phyloP scores from a whole-genome alignment of 1,140 invertebrate genomes.

The Aethina tumida region DNA sequence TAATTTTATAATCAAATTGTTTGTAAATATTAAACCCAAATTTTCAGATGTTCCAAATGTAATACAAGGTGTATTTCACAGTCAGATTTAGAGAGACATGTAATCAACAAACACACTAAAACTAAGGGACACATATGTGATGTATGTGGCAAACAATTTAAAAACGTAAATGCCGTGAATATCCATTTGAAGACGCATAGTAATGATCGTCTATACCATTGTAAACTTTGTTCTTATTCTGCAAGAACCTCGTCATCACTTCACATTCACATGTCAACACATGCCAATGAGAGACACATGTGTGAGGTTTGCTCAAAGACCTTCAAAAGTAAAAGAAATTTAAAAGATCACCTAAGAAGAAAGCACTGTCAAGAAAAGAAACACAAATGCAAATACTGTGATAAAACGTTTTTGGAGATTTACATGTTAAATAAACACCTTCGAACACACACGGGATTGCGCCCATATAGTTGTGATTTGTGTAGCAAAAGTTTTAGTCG shows the following conservation, averaged over 20 bases:
- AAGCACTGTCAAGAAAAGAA: slow-evolving; percentile 22
- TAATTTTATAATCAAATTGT: slow-evolving; percentile 3
- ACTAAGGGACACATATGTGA: slow-evolving; percentile 34
- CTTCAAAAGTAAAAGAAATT: slow-evolving; percentile 24
- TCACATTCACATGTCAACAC: slow-evolving; percentile 24
- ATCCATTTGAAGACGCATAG: slow-evolving; percentile 68
- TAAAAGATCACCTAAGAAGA: slow-evolving; percentile 23
- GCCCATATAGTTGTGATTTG: slow-evolving; percentile 16
- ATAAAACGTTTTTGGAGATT: slow-evolving; percentile 22
- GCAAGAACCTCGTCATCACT: slow-evolving; percentile 23
- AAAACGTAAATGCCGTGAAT: slow-evolving; percentile 46
- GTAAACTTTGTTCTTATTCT: slow-evolving; percentile 43
- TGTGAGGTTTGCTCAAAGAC: slow-evolving; percentile 28
- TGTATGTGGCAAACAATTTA: slow-evolving; percentile 43
- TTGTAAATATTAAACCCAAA: not conserved
- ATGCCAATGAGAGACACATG: slow-evolving; percentile 19
- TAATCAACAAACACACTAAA: slow-evolving; percentile 19
- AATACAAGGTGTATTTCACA: slow-evolving; percentile 14
- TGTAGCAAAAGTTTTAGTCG: slow-evolving; percentile 10
- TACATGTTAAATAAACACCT: slow-evolving; percentile 21
- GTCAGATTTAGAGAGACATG: slow-evolving; percentile 16
- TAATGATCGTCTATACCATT: slow-evolving; percentile 50
- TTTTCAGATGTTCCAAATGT: slow-evolving; percentile 24
- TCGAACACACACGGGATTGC: slow-evolving; percentile 19
- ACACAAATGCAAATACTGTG: slow-evolving; percentile 24